phyloP scores from a whole-genome alignment of 92 coral and sea anemone species.

The Siderastrea radians region DNA sequence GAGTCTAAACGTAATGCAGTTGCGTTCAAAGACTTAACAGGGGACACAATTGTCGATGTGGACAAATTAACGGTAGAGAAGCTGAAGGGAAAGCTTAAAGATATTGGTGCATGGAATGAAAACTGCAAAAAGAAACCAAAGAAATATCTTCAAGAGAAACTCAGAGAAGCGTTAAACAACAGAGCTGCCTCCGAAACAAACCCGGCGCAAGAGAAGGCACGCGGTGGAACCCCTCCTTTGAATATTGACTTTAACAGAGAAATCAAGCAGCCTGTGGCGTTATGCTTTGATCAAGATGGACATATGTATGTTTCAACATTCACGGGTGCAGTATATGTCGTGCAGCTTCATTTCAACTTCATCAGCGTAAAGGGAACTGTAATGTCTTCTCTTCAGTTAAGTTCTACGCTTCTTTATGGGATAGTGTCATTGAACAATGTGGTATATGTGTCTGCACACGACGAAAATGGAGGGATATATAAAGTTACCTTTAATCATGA shows the following conservation, averaged over 20 bases:
- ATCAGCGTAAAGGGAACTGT: constrained; percentile 64
- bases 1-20: constrained; percentile 67
- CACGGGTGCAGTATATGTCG: constrained; percentile 60
- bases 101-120: constrained; percentile 57
- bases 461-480: constrained; percentile 69
- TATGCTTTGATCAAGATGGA: constrained; percentile 68
- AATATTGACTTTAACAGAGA: constrained; percentile 57
- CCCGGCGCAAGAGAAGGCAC: constrained; percentile 46
- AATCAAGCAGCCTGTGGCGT: constrained; percentile 68
- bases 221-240: constrained; percentile 2
- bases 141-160: constrained; percentile 70
- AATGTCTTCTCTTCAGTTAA: constrained; percentile 42
- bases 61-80: constrained; percentile 57
- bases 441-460: constrained; percentile 77
- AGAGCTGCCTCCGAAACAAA: constrained; percentile 61
- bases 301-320: constrained; percentile 70
- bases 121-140: constrained; percentile 58
- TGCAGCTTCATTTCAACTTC: constrained; percentile 66
- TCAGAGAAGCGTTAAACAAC: constrained; percentile 59
- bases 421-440: constrained; percentile 61
- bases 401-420: constrained; percentile 67
- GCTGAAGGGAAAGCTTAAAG: constrained; percentile 55
- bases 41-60: constrained; percentile 71
- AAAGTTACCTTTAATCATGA: constrained; percentile 27
- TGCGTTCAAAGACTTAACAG: constrained; percentile 72